phyloP scores from a whole-genome alignment of 2,797 vertebrate genomes.

The Rousettus madagascariensis region DNA sequence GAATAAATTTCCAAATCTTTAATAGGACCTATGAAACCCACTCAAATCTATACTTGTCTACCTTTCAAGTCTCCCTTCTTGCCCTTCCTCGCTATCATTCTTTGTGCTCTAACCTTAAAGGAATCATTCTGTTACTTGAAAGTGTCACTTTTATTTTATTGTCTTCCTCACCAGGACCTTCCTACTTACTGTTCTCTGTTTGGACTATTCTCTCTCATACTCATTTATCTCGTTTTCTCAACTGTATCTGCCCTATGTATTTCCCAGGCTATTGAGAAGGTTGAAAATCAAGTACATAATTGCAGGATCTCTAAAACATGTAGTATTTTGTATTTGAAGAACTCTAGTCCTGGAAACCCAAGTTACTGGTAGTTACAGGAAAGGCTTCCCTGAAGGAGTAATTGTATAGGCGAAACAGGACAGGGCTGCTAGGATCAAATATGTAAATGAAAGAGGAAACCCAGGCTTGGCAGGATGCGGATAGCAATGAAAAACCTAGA shows the following conservation, averaged over 20 bases:
- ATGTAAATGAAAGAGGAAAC: not conserved
- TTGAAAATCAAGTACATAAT: conserved; percentile 2
- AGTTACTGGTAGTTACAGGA: not conserved
- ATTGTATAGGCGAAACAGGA: not conserved
- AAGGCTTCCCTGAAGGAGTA: not conserved
- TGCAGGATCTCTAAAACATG: not conserved
- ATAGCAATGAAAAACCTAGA: not conserved
- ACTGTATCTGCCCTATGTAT: not conserved
- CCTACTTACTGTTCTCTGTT: not conserved
- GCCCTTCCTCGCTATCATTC: not conserved
- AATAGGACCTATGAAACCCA: not conserved
- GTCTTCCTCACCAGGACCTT: not conserved
- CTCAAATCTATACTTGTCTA: not conserved
- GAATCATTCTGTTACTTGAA: not conserved
- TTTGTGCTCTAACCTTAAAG: not conserved
- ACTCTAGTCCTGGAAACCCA: not conserved
- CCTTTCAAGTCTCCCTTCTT: not conserved
- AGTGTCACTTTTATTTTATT: not conserved
- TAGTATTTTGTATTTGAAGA: not conserved
- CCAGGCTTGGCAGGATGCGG: not conserved
- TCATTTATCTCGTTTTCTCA: not conserved
- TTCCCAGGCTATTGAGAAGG: not conserved
- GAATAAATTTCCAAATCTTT: not conserved
- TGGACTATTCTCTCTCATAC: not conserved
- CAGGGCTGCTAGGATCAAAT: not conserved